Conservation (phyloP, 1,140 invertebrate species). For the Drosophila mojavensis region DNA sequence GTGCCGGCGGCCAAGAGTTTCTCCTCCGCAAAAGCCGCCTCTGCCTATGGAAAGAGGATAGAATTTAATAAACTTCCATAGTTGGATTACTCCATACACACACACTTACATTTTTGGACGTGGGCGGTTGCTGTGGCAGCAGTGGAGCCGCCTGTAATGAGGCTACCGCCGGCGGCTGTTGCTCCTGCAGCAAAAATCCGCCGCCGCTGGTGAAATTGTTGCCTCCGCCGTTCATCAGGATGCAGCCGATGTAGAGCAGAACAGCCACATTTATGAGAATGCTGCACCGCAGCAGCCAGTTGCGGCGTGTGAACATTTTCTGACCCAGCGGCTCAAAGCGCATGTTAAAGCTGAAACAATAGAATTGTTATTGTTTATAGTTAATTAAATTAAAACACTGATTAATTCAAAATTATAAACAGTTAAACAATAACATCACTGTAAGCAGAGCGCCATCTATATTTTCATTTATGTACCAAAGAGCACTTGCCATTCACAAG, state of each 20-base stretch:
- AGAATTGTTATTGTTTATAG: neutral
- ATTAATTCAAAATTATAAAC: slow-evolving; percentile 1
- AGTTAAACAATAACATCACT: neutral
- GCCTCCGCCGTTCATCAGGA: slow-evolving; percentile 84
- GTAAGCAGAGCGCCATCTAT: no score
- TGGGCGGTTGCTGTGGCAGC: slow-evolving; percentile 49
- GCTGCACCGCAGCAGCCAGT: slow-evolving; percentile 89
- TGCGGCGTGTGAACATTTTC: slow-evolving; percentile 86
- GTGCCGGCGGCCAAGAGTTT: slow-evolving; percentile 35
- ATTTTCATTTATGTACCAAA: no score
- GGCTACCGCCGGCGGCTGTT: slow-evolving; percentile 37
- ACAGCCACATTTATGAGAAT: slow-evolving; percentile 90
- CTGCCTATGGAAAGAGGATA: slow-evolving; percentile 13
- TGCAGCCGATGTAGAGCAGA: slow-evolving; percentile 88
- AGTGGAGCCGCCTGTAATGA: slow-evolving; percentile 53
- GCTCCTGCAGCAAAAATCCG: slow-evolving; percentile 77
- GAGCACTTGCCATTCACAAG: no score
- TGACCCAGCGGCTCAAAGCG: slow-evolving; percentile 80
- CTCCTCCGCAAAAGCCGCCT: slow-evolving; percentile 58
- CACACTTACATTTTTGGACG: slow-evolving; percentile 60
- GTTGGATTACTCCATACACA: slow-evolving; percentile 7
- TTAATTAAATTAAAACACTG: neutral
- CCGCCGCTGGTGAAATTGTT: slow-evolving; percentile 74
- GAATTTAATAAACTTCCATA: neutral
- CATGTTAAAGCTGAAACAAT: slow-evolving; percentile 65